These are phyloP conservation scores for Diarsia mendica DNA, from an alignment of 2,888 invertebrate genomes.

Conservation along the genomic window DNA sequence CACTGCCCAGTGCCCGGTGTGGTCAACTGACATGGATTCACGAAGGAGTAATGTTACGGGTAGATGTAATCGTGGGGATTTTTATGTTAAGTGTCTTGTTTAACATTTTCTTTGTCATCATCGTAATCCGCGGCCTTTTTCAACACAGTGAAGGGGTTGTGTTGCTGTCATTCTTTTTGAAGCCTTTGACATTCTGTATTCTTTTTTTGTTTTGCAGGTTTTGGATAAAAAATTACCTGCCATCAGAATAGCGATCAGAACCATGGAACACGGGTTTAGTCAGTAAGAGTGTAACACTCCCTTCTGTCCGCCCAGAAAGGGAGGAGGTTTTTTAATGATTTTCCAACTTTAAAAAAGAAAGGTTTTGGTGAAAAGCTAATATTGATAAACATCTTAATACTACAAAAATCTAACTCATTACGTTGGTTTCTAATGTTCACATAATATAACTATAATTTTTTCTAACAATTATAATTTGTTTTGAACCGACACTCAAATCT, in stretches of 20 bases:
- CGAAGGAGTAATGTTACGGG: constrained; percentile 27
- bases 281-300: too few relatives aligned
- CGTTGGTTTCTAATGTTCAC: neutral
- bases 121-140: neutral
- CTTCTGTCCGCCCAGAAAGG: too few relatives aligned
- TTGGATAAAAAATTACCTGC: neutral
- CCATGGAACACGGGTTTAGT: too few relatives aligned
- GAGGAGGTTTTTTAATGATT: too few relatives aligned
- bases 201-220: neutral
- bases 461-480: neutral
- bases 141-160: neutral
- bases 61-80: neutral
- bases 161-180: neutral
- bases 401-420: neutral
- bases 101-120: constrained; percentile 5
- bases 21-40: constrained; percentile 62
- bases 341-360: too few relatives aligned
- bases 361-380: too few relatives aligned
- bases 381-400: neutral
- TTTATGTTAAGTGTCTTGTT: constrained; percentile 4
- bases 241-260: too few relatives aligned
- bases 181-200: neutral
- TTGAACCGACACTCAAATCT: neutral
- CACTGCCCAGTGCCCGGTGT: constrained; percentile 71
- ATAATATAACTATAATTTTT: neutral